Conservation (phyloP, 2,888 invertebrate genomes). For the Drosophila rubida region DNA sequence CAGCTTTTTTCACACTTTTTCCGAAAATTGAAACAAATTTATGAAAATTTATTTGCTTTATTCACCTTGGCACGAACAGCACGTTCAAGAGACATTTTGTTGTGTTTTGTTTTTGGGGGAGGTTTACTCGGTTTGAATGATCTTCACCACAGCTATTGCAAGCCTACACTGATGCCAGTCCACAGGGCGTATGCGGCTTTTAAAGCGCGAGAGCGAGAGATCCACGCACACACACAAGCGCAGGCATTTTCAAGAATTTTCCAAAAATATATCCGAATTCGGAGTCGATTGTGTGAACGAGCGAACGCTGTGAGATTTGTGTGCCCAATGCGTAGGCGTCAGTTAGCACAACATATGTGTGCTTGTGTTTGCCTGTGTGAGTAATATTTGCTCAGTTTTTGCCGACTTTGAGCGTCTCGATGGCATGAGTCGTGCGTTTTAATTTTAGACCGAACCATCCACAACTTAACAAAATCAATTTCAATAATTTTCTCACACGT, state of each 20-base stretch:
- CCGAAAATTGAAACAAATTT: conserved; percentile 9
- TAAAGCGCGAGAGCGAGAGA: conserved; percentile 76
- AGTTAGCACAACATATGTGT: neutral
- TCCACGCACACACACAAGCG: conserved; percentile 18
- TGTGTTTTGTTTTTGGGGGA: conserved; percentile 59
- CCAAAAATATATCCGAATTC: conserved; percentile 83
- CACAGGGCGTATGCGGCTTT: conserved; percentile 79
- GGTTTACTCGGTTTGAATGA: conserved; percentile 60
- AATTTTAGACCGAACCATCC: conserved; percentile 64
- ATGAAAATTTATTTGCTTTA: too few species aligned
- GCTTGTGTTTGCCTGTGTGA: conserved; percentile 10
- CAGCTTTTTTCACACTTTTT: conserved; percentile 7
- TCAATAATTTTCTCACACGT: conserved; percentile 67
- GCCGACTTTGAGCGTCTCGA: conserved; percentile 55
- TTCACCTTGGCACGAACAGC: conserved; percentile 95
- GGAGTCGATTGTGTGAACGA: conserved; percentile 65
- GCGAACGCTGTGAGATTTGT: conserved; percentile 41
- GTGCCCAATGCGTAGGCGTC: conserved; percentile 67
- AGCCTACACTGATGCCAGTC: conserved; percentile 82
- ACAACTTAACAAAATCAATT: conserved; percentile 48
- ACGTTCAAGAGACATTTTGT: conserved; percentile 95
- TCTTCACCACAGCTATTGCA: conserved; percentile 80
- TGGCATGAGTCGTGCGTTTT: conserved; percentile 71
- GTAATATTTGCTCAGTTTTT: conserved; percentile 40
- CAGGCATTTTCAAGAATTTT: conserved; percentile 74